A percentile compares a stretch with the other conserved stretches of the same genome.
Evolutionary conservation across 37 sponge, comb jelly and placozoan species (phyloP).

Genomic region (Chondrosia reniformis): DNA sequence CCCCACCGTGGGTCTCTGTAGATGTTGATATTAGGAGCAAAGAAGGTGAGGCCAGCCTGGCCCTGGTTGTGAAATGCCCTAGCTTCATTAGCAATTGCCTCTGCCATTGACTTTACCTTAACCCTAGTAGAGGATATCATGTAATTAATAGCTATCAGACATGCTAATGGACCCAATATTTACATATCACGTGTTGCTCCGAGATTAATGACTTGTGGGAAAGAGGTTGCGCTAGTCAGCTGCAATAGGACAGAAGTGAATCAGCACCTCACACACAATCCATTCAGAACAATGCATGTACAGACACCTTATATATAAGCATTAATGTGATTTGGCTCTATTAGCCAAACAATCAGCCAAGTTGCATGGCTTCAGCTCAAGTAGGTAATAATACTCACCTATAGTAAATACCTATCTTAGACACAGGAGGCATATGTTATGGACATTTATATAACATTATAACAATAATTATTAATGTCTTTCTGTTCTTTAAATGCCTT

Average conservation of each 20-base stretch:
- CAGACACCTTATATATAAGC: too few species aligned
- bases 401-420: too few species aligned
- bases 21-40: slow-evolving; percentile 85
- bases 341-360: too few species aligned
- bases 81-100: slow-evolving; percentile 62
- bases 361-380: too few species aligned
- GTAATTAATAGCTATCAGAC: neutral
- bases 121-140: neutral
- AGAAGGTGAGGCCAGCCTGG: slow-evolving; percentile 74
- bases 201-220: slow-evolving; percentile 48
- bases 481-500: too few species aligned
- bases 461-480: too few species aligned
- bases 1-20: slow-evolving; percentile 86
- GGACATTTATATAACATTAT: too few species aligned
- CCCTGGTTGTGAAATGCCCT: slow-evolving; percentile 69
- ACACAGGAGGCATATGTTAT: too few species aligned
- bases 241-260: slow-evolving; percentile 3
- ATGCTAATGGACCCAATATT: neutral
- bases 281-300: neutral
- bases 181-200: slow-evolving; percentile 49
- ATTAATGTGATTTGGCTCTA: too few species aligned
- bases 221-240: slow-evolving; percentile 38
- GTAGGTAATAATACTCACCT: too few species aligned
- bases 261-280: neutral
- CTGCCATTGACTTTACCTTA: slow-evolving; percentile 27